Conservation (phyloP, 2,113 vertebrate species). For the Bos indicus region DNA sequence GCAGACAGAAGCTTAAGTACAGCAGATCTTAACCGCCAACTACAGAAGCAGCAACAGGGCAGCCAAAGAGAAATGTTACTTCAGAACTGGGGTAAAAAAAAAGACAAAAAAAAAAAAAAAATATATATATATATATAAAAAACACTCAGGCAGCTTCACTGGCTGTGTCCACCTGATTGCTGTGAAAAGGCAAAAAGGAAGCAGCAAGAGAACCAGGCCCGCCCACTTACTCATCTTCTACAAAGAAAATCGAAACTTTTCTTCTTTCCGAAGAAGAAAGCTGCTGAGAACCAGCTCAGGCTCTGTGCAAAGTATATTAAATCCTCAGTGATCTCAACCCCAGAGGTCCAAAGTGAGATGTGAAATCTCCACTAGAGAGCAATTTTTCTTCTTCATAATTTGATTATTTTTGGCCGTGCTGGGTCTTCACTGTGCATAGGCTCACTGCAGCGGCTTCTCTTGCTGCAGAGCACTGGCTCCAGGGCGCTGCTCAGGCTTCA, state of each 20-base stretch:
- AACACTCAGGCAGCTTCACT: background rate
- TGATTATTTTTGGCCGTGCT: fast-evolving
- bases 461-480: fast-evolving
- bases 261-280: background rate
- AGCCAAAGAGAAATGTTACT: background rate
- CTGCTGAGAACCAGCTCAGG: background rate
- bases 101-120: background rate
- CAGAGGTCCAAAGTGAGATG: background rate
- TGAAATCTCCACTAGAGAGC: background rate
- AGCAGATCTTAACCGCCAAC: background rate
- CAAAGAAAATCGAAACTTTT: background rate
- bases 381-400: background rate
- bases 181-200: background rate
- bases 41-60: background rate
- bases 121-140: background rate
- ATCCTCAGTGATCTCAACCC: background rate
- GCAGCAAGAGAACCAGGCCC: background rate
- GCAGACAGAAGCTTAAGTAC: background rate
- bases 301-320: background rate
- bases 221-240: background rate
- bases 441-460: fast-evolving
- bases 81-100: background rate
- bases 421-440: fast-evolving
- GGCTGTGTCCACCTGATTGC: background rate
- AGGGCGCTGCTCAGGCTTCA: background rate